phyloP scores from a whole-genome alignment of 2,797 vertebrate species.

The Microctenopoma stevenorrisi region DNA sequence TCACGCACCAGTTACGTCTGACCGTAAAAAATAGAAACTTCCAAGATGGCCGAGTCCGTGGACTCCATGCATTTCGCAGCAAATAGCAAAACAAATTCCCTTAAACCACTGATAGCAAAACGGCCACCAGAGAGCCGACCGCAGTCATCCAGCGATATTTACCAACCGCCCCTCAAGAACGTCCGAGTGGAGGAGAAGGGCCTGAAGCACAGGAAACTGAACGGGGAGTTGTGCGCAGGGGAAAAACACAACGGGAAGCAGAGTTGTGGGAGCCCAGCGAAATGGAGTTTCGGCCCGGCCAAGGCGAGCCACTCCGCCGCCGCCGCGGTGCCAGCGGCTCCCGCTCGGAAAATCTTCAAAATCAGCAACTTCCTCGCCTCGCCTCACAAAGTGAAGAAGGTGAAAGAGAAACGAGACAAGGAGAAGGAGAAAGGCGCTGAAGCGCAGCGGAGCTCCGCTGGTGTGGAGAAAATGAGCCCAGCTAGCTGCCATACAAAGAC shows the following conservation, averaged over 20 bases:
- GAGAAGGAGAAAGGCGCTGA: slow-evolving; percentile 84
- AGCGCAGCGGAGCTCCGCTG: slow-evolving; percentile 80
- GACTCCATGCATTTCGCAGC: slow-evolving; percentile 85
- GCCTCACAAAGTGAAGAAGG: slow-evolving; percentile 84
- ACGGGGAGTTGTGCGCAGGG: slow-evolving; percentile 89
- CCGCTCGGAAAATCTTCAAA: slow-evolving; percentile 87
- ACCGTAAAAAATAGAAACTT: slow-evolving; percentile 96
- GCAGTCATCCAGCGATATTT: slow-evolving; percentile 81
- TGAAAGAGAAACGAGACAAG: slow-evolving; percentile 89
- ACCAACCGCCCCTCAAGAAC: slow-evolving; percentile 86
- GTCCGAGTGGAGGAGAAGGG: slow-evolving; percentile 88
- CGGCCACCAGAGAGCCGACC: slow-evolving; percentile 81
- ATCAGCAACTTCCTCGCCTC: slow-evolving; percentile 85
- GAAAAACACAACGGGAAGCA: slow-evolving; percentile 88
- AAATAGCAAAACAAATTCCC: slow-evolving; percentile 81
- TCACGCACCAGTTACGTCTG: slow-evolving; percentile 85
- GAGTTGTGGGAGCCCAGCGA: slow-evolving; percentile 86
- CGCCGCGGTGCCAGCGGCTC: slow-evolving; percentile 64
- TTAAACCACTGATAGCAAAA: slow-evolving; percentile 79
- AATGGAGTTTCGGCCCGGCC: slow-evolving; percentile 89
- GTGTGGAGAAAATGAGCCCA: slow-evolving; percentile 80
- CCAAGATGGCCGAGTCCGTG: slow-evolving; percentile 93
- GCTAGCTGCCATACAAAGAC: slow-evolving; percentile 85
- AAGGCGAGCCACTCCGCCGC: slow-evolving; percentile 80
- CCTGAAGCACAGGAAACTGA: slow-evolving; percentile 87